phyloP scores from a whole-genome alignment of 2,797 vertebrate genomes.

The Arnoldichthys spilopterus region DNA sequence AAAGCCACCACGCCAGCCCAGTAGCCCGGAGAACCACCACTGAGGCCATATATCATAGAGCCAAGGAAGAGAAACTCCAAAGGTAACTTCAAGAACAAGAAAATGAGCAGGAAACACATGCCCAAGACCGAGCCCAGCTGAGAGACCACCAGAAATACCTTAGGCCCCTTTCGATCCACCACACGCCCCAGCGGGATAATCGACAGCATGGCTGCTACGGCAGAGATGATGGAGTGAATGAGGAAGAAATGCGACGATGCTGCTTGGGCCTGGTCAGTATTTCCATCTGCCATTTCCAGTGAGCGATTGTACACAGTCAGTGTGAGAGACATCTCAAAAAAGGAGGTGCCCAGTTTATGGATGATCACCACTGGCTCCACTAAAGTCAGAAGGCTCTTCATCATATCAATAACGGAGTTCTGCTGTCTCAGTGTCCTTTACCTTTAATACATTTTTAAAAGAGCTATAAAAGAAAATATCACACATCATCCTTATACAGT shows the following conservation, averaged over 20 bases:
- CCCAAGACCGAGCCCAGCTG: constrained; percentile 61
- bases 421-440: neutral
- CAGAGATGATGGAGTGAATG: constrained; percentile 53
- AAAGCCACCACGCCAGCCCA: constrained; percentile 63
- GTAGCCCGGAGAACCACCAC: constrained; percentile 61
- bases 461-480: neutral
- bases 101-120: constrained; percentile 57
- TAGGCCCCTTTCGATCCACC: constrained; percentile 56
- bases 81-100: constrained; percentile 55
- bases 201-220: constrained; percentile 57
- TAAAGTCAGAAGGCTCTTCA: constrained; percentile 53
- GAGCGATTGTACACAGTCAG: constrained; percentile 61
- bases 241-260: constrained; percentile 63
- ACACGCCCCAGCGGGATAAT: constrained; percentile 54
- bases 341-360: constrained; percentile 60
- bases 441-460: constrained; percentile 36
- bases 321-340: constrained; percentile 62
- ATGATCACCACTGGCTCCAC: constrained; percentile 65
- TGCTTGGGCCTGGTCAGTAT: constrained; percentile 55
- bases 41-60: constrained; percentile 58
- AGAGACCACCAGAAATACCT: constrained; percentile 59
- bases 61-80: constrained; percentile 59
- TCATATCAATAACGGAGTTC: constrained; percentile 18
- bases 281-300: constrained; percentile 51
- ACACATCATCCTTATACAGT: neutral